Conservation (phyloP, 2,888 invertebrate genomes). For the Mycalesis mineus region DNA sequence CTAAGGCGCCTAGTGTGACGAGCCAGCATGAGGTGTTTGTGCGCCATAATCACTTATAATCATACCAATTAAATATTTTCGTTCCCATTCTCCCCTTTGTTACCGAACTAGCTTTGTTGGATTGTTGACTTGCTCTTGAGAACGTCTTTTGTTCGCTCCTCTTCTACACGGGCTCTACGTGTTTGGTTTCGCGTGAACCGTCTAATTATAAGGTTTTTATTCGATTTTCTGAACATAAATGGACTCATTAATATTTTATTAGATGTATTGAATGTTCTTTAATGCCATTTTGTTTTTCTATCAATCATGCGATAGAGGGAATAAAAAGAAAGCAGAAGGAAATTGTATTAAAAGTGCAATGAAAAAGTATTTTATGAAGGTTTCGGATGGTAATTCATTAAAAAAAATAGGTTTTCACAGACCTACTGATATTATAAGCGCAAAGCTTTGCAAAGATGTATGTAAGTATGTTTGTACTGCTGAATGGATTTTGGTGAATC, state of each 20-base stretch:
- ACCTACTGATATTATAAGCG: too few relatives aligned
- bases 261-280: slow-evolving; percentile 7
- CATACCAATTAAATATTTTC: slow-evolving; percentile 75
- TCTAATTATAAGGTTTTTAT: slow-evolving; percentile 28
- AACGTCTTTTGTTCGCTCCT: slow-evolving; percentile 55
- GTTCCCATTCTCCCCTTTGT: slow-evolving; percentile 65
- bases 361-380: too few relatives aligned
- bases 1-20: slow-evolving; percentile 34
- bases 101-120: slow-evolving; percentile 52
- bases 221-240: slow-evolving; percentile 15
- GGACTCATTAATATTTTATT: slow-evolving; percentile 15
- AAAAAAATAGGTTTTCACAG: too few relatives aligned
- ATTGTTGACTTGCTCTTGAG: slow-evolving; percentile 52
- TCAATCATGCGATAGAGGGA: background rate
- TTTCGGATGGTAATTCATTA: too few relatives aligned
- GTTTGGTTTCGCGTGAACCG: slow-evolving; percentile 29
- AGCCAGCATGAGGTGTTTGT: slow-evolving; percentile 68
- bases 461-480: too few relatives aligned
- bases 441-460: too few relatives aligned
- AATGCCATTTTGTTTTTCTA: background rate
- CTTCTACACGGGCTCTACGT: slow-evolving; percentile 50
- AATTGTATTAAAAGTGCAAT: too few relatives aligned
- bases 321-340: too few relatives aligned
- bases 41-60: slow-evolving; percentile 62
- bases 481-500: too few relatives aligned